A percentile compares a stretch with the other conserved stretches of the same genome.
Evolutionary conservation across 2,113 vertebrate genomes (phyloP).

Genomic region (Sinocyclocheilus maitianheensis): DNA sequence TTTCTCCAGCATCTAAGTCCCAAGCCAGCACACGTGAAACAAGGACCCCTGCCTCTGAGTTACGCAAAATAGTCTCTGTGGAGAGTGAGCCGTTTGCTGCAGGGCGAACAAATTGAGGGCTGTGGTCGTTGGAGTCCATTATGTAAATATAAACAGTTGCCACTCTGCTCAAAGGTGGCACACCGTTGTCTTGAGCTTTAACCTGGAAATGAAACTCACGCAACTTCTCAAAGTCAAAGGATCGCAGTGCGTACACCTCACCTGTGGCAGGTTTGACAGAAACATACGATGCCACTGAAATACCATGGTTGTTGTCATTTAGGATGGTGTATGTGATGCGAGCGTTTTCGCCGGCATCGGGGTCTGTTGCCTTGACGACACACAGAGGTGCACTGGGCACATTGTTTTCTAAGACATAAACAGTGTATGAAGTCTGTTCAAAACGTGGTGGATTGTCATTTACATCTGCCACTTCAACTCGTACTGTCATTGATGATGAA

Average conservation of each 20-base stretch:
- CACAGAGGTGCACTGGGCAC: conserved; percentile 82
- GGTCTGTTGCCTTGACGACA: conserved; percentile 85
- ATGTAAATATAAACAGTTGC: conserved; percentile 87
- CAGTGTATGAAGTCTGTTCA: conserved; percentile 85
- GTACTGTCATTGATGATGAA: conserved; percentile 86
- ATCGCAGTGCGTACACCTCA: conserved; percentile 78
- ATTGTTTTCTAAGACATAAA: conserved; percentile 94
- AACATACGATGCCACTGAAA: too few species aligned
- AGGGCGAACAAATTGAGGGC: conserved; percentile 87
- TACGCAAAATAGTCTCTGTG: conserved; percentile 85
- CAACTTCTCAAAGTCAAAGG: conserved; percentile 94
- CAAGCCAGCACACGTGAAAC: conserved; percentile 90
- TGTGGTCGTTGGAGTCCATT: conserved; percentile 90
- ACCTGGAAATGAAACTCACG: conserved; percentile 90
- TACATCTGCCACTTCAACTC: conserved; percentile 87
- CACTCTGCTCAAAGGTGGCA: conserved; percentile 86
- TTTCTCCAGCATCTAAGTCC: conserved; percentile 91
- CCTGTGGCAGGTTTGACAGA: too few species aligned
- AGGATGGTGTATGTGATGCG: conserved; percentile 89
- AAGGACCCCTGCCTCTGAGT: conserved; percentile 83
- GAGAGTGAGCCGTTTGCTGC: conserved; percentile 81
- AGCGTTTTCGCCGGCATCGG: conserved; percentile 86
- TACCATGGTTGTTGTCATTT: conserved; percentile 86
- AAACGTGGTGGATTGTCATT: conserved; percentile 81
- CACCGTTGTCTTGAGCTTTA: conserved; percentile 89